Percentiles rank a stretch among this genome's conserved stretches.
Evolutionary conservation across 2,888 invertebrate genomes (phyloP).

Genomic region (Lymantria dispar): DNA sequence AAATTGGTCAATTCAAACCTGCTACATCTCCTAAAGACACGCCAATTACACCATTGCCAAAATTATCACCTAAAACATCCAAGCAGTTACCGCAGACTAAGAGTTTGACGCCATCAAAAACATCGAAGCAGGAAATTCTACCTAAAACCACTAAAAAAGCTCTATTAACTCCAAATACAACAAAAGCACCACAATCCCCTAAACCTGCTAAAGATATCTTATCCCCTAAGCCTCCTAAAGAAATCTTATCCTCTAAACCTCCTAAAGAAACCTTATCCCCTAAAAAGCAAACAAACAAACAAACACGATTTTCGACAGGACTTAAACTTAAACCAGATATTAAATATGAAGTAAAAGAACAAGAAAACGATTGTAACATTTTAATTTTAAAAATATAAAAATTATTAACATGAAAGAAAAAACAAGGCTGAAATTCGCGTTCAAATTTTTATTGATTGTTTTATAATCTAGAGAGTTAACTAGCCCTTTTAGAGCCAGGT

Average conservation of each 20-base stretch:
- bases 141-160: neutral
- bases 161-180: neutral
- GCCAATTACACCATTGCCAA: neutral
- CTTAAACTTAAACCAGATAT: constrained; percentile 30
- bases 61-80: constrained; percentile 2
- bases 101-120: neutral
- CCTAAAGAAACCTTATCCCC: neutral
- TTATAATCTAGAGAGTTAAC: neutral
- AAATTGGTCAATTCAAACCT: constrained; percentile 49
- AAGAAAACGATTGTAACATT: constrained; percentile 69
- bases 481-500: too few relatives aligned
- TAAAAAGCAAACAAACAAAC: neutral
- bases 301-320: neutral
- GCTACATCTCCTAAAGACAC: neutral
- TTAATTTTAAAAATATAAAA: constrained; percentile 55
- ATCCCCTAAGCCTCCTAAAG: neutral
- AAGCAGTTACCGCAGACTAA: neutral
- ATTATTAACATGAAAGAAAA: neutral
- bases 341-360: constrained; percentile 63
- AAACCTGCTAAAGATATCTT: neutral
- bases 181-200: neutral
- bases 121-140: neutral
- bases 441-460: neutral
- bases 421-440: too few relatives aligned
- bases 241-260: neutral